Percentiles rank a stretch among this genome's conserved stretches.
Conservation (phyloP, 30 jellyfish, hydroid and myxozoan species). For the Aurelia aurita region DNA sequence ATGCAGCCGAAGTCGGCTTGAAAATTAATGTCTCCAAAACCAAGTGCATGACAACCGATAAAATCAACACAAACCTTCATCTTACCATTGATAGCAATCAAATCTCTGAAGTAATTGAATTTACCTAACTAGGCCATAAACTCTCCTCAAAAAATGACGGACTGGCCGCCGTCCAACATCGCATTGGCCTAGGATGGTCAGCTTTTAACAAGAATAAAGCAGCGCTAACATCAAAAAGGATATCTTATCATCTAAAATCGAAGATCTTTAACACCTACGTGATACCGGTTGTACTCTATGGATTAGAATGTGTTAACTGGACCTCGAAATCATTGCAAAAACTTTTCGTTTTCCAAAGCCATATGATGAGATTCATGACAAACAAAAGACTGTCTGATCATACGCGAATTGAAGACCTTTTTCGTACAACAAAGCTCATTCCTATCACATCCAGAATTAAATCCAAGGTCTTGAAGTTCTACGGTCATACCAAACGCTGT, state of each 20-base stretch:
- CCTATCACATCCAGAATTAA: too few species aligned
- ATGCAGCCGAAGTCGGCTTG: slow-evolving; percentile 43
- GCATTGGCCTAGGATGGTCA: slow-evolving; percentile 34
- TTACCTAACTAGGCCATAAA: slow-evolving; percentile 1
- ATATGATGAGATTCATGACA: too few species aligned
- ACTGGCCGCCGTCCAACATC: slow-evolving; percentile 34
- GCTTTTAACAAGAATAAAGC: slow-evolving; percentile 25
- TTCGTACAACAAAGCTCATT: too few species aligned
- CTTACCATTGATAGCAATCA: slow-evolving; percentile 33
- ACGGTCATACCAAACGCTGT: too few species aligned
- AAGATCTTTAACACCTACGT: slow-evolving; percentile 24
- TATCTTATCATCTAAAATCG: too few species aligned
- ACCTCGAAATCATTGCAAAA: slow-evolving; percentile 12
- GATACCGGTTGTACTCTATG: slow-evolving; percentile 21
- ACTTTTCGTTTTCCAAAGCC: too few species aligned
- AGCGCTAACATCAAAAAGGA: slow-evolving; percentile 37
- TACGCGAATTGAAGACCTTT: too few species aligned
- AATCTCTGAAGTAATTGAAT: slow-evolving; percentile 30
- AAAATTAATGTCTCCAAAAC: slow-evolving; percentile 12
- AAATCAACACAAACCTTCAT: slow-evolving; percentile 18
- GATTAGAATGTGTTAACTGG: slow-evolving; percentile 41
- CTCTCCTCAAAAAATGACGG: slow-evolving; percentile 29
- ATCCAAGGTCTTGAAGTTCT: too few species aligned
- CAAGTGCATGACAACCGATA: too few species aligned
- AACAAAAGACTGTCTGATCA: too few species aligned